phyloP scores from a whole-genome alignment of 2,113 vertebrate genomes.

The Oxygymnocypris stewartii region DNA sequence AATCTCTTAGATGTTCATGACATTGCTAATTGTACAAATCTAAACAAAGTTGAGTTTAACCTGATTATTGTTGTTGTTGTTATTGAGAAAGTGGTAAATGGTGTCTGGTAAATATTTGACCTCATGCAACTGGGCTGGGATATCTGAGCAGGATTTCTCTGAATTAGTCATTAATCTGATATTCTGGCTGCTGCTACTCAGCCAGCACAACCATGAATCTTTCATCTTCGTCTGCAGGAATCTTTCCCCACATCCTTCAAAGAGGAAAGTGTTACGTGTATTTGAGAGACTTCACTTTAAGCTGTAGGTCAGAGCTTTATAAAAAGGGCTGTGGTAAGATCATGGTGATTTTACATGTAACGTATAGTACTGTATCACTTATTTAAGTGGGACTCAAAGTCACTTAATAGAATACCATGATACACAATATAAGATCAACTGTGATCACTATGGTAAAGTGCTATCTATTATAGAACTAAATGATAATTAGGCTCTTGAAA shows the following conservation, averaged over 20 bases:
- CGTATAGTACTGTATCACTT: not conserved
- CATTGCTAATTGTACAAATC: conserved; percentile 39
- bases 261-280: not conserved
- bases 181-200: conserved; percentile 29
- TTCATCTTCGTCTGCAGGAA: conserved; percentile 37
- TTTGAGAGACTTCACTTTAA: not conserved
- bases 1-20: conserved; percentile 18
- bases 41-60: conserved; percentile 27
- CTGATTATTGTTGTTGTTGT: conserved; percentile 28
- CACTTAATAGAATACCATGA: not conserved
- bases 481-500: not conserved
- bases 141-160: conserved; percentile 18
- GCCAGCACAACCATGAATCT: conserved; percentile 5
- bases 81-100: not conserved
- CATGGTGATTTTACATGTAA: not conserved
- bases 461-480: not conserved
- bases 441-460: not conserved
- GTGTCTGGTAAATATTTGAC: conserved; percentile 25
- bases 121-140: not conserved
- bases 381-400: not conserved
- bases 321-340: not conserved
- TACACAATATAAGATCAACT: not conserved
- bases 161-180: conserved; percentile 26
- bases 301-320: not conserved
- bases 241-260: conserved; percentile 2